A percentile compares a stretch with the other conserved stretches of the same genome.
phyloP scores from a whole-genome alignment of 2,888 invertebrate genomes.

The Eucera pruinosa region DNA sequence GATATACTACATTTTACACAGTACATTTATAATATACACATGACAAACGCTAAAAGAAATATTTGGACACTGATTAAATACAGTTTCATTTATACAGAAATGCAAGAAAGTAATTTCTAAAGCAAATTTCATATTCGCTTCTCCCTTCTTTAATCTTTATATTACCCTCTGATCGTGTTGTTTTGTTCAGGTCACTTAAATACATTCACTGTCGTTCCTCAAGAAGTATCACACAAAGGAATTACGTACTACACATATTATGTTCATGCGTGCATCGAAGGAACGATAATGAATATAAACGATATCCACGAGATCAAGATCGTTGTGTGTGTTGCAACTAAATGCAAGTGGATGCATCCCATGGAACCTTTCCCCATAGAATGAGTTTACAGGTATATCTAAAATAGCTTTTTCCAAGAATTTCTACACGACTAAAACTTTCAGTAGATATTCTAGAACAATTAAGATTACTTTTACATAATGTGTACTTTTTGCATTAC shows the following conservation, averaged over 20 bases:
- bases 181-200: conserved; percentile 85
- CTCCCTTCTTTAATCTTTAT: conserved; percentile 70
- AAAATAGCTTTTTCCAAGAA: conserved; percentile 72
- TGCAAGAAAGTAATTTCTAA: conserved; percentile 49
- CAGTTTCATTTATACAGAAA: conserved; percentile 35
- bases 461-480: conserved; percentile 42
- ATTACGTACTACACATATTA: conserved; percentile 73
- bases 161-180: conserved; percentile 82
- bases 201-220: conserved; percentile 84
- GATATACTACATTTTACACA: neutral
- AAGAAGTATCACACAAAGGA: conserved; percentile 83
- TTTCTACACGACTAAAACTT: conserved; percentile 69
- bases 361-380: conserved; percentile 83
- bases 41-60: conserved; percentile 14
- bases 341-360: conserved; percentile 85
- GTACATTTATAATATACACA: conserved; percentile 40
- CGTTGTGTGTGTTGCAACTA: conserved; percentile 85
- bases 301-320: conserved; percentile 85
- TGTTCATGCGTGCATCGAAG: conserved; percentile 78
- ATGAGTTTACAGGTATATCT: conserved; percentile 83
- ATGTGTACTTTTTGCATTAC: conserved; percentile 55
- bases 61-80: conserved; percentile 20
- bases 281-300: conserved; percentile 84
- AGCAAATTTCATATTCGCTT: conserved; percentile 68
- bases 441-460: conserved; percentile 62